A percentile compares a stretch with the other conserved stretches of the same genome.
phyloP scores from a whole-genome alignment of 2,888 invertebrate species.

The Norana najaformis region DNA sequence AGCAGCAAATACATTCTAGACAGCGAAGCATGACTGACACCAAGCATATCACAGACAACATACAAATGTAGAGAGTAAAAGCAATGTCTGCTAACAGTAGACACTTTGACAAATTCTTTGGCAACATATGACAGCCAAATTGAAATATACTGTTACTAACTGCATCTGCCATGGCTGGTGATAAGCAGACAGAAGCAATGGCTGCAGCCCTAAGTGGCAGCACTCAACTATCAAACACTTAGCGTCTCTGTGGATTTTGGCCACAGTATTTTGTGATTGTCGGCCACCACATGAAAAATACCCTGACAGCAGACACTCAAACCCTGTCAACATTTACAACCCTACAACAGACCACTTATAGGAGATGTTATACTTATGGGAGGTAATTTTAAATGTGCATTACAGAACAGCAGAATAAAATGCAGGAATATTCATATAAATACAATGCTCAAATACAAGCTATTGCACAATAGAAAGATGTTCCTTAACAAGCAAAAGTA shows the following conservation, averaged over 20 bases:
- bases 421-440: neutral
- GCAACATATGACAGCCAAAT: neutral
- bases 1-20: neutral
- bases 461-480: neutral
- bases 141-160: neutral
- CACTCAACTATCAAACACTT: neutral
- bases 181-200: neutral
- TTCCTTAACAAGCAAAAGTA: neutral
- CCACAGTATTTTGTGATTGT: neutral
- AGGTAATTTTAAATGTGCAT: neutral
- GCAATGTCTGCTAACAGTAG: neutral
- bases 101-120: neutral
- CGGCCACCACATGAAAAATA: neutral
- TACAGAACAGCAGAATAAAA: neutral
- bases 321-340: neutral
- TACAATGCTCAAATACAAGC: neutral
- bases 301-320: neutral
- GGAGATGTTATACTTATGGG: neutral
- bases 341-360: neutral
- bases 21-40: neutral
- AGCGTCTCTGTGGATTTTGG: neutral
- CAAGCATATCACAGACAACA: slow-evolving; percentile 21
- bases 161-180: neutral
- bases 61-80: neutral
- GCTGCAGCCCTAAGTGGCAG: neutral